These are phyloP conservation scores for Shinisaurus crocodilurus DNA, from an alignment of 2,113 vertebrate genomes.

Conservation along the genomic window DNA sequence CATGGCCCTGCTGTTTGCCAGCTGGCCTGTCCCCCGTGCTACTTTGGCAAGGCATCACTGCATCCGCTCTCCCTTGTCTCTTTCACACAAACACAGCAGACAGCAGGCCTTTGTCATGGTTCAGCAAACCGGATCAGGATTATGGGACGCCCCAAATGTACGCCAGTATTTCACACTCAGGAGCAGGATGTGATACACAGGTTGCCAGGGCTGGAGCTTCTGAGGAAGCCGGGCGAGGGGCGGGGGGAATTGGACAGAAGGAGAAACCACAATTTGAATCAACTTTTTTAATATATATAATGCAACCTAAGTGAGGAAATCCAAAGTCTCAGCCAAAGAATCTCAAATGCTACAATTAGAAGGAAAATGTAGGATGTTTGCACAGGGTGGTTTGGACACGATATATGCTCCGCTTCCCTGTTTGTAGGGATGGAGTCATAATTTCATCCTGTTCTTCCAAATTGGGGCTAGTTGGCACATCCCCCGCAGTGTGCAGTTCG, in stretches of 20 bases:
- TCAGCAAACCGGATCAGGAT: neutral
- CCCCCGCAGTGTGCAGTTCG: neutral
- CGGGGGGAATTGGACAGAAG: neutral
- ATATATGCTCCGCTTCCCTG: neutral
- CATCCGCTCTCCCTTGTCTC: neutral
- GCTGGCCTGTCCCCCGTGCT: neutral
- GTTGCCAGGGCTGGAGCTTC: neutral
- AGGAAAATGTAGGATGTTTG: neutral
- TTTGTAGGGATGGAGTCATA: neutral
- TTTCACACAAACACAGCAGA: neutral
- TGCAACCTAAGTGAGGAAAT: neutral
- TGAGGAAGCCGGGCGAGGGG: neutral
- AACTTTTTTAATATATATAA: neutral
- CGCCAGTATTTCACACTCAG: accelerated
- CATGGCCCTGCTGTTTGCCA: conserved; percentile 16
- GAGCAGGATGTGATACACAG: neutral
- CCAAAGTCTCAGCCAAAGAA: neutral
- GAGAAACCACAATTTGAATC: neutral
- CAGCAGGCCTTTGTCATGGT: neutral
- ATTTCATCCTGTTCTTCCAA: neutral
- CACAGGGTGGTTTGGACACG: neutral
- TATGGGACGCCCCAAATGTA: neutral
- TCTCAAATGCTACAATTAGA: neutral
- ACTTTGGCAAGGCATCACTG: neutral
- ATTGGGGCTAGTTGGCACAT: neutral